These are phyloP conservation scores for Arrhamphus sclerolepis DNA, from an alignment of 2,797 vertebrate species.

Conservation along the genomic window DNA sequence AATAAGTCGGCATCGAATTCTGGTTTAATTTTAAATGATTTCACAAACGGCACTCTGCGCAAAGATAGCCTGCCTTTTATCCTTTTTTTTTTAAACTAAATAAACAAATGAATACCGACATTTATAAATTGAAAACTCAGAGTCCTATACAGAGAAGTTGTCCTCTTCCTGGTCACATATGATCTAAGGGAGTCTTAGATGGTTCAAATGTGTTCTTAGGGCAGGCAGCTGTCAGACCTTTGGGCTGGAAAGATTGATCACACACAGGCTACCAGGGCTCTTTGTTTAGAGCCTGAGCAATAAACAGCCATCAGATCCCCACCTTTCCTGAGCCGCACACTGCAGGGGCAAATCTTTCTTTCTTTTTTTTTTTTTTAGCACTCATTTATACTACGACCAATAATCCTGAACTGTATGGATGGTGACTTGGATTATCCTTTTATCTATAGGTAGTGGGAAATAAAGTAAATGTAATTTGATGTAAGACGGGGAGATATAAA, in stretches of 20 bases:
- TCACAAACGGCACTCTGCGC: constrained; percentile 10
- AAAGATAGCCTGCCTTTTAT: too few relatives aligned
- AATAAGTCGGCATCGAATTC: constrained; percentile 5
- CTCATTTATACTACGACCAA: constrained; percentile 37
- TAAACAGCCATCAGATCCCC: constrained; percentile 78
- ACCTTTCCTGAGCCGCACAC: constrained; percentile 69
- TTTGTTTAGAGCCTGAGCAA: constrained; percentile 99
- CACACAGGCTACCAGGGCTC: constrained; percentile 90
- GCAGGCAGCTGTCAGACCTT: constrained; percentile 99
- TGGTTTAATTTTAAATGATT: constrained; percentile 21
- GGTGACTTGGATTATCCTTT: constrained; percentile 39
- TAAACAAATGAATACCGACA: constrained; percentile 31
- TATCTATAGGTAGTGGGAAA: constrained; percentile 18
- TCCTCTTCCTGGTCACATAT: constrained; percentile 89
- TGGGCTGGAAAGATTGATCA: constrained; percentile 98
- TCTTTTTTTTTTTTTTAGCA: constrained; percentile 45
- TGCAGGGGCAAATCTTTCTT: constrained; percentile 49
- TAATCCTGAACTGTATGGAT: constrained; percentile 42
- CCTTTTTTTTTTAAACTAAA: too few relatives aligned
- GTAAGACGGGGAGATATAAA: constrained; percentile 17
- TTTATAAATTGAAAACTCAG: constrained; percentile 34
- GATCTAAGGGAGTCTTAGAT: constrained; percentile 92
- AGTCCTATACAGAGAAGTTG: constrained; percentile 75
- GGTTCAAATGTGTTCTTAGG: constrained; percentile 98
- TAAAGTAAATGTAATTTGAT: constrained; percentile 46